A percentile compares a stretch with the other conserved stretches of the same genome.
These are phyloP conservation scores for Diphyllodes magnificus DNA, from an alignment of 2,113 vertebrate genomes.

Conservation along the genomic window DNA sequence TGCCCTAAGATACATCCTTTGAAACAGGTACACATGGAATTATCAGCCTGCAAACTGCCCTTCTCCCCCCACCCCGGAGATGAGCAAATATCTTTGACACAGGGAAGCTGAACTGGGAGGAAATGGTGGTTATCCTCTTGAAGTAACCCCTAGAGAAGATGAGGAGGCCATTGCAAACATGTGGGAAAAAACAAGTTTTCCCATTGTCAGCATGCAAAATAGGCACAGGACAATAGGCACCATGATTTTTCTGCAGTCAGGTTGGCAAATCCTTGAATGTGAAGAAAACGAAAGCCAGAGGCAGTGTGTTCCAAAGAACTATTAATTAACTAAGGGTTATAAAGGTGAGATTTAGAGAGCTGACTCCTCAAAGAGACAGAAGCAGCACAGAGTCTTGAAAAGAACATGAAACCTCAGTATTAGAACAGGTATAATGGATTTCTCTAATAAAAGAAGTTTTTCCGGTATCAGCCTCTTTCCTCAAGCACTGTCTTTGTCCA, in stretches of 20 bases:
- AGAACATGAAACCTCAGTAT: neutral
- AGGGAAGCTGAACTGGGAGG: neutral
- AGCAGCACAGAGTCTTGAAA: neutral
- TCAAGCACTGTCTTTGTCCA: neutral
- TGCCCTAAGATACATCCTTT: neutral
- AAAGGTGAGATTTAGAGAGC: neutral
- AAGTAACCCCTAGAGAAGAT: neutral
- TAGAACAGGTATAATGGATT: neutral
- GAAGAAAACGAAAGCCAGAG: neutral
- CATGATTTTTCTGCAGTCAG: neutral
- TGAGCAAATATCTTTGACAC: neutral
- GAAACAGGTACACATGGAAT: neutral
- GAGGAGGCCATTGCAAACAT: neutral
- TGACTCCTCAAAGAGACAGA: neutral
- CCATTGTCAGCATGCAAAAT: neutral
- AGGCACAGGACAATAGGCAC: neutral
- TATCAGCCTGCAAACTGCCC: neutral
- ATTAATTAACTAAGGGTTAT: neutral
- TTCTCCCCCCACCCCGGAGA: neutral
- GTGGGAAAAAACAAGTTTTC: neutral
- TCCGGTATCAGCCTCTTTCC: neutral
- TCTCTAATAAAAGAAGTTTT: neutral
- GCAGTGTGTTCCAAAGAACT: neutral
- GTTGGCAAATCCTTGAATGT: neutral
- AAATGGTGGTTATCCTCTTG: neutral